Evolutionary conservation across 2,888 invertebrate species (phyloP).

Genomic region (Actias luna): DNA sequence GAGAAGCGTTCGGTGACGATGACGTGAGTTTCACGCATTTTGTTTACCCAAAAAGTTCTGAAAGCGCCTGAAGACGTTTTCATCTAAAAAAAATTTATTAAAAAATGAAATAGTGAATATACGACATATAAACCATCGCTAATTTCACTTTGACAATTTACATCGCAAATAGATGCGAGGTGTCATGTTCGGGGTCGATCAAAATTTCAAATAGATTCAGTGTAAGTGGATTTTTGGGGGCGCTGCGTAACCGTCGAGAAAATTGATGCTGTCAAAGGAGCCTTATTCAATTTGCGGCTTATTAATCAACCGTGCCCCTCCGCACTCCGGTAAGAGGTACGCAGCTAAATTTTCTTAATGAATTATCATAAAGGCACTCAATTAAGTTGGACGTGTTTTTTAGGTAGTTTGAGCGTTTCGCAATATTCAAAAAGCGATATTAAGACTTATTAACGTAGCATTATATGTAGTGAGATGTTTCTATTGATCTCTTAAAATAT

Average conservation of each 20-base stretch:
- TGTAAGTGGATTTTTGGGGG: conserved; percentile 77
- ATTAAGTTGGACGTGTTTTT: not conserved
- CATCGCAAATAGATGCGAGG: conserved; percentile 77
- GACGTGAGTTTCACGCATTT: too few species aligned
- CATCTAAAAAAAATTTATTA: conserved; percentile 15
- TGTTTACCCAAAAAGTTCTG: too few species aligned
- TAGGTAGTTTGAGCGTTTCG: not conserved
- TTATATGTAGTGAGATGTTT: too few species aligned
- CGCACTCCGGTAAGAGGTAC: not conserved
- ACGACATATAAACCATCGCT: conserved; percentile 51
- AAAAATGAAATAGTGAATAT: not conserved
- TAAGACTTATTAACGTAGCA: too few species aligned
- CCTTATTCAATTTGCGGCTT: conserved; percentile 74
- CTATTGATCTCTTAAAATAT: too few species aligned
- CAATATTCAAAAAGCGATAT: not conserved
- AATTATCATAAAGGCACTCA: conserved; percentile 30
- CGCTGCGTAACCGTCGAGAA: conserved; percentile 65
- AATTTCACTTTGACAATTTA: conserved; percentile 75
- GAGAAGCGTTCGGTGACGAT: too few species aligned
- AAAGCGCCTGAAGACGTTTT: too few species aligned
- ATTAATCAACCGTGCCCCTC: conserved; percentile 63
- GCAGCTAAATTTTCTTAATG: conserved; percentile 47
- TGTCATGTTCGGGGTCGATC: conserved; percentile 77
- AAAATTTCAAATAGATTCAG: conserved; percentile 76
- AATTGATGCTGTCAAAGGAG: conserved; percentile 80